Evolutionary conservation across 2,888 invertebrate species (phyloP).

Genomic region (Seladonia tumulorum): DNA sequence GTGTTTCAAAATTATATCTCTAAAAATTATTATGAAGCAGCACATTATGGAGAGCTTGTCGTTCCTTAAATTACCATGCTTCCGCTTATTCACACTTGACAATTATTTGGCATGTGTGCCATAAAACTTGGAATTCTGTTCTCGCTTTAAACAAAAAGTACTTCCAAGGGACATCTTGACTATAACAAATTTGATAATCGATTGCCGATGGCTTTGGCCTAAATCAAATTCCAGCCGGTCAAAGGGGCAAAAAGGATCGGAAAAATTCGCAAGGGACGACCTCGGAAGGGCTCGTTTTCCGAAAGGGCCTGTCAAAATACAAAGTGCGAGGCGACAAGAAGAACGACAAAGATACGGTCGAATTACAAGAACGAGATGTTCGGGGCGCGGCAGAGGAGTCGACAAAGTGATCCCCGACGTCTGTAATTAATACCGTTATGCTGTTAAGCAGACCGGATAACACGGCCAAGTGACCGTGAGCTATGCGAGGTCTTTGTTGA

Average conservation of each 20-base stretch:
- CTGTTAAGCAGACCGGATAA: conserved; percentile 57
- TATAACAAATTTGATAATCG: background rate
- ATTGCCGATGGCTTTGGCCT: background rate
- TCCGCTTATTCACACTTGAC: no score
- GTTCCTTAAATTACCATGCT: no score
- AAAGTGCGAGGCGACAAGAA: background rate
- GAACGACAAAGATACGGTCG: background rate
- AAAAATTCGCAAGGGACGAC: background rate
- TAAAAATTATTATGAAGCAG: no score
- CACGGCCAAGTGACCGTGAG: conserved; percentile 57
- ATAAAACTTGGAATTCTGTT: background rate
- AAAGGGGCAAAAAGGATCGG: background rate
- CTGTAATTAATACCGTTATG: conserved; percentile 66
- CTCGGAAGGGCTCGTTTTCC: background rate
- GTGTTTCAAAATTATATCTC: background rate
- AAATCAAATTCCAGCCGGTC: background rate
- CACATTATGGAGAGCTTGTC: no score
- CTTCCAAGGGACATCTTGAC: background rate
- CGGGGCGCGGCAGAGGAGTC: background rate
- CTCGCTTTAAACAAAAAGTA: background rate
- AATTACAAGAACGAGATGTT: background rate
- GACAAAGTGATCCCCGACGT: conserved; percentile 45
- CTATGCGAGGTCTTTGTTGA: conserved; percentile 62
- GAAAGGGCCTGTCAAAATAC: background rate
- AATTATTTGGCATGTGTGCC: background rate